Evolutionary conservation across 2,888 invertebrate species (phyloP).

Genomic region (Andrena trimmerana): DNA sequence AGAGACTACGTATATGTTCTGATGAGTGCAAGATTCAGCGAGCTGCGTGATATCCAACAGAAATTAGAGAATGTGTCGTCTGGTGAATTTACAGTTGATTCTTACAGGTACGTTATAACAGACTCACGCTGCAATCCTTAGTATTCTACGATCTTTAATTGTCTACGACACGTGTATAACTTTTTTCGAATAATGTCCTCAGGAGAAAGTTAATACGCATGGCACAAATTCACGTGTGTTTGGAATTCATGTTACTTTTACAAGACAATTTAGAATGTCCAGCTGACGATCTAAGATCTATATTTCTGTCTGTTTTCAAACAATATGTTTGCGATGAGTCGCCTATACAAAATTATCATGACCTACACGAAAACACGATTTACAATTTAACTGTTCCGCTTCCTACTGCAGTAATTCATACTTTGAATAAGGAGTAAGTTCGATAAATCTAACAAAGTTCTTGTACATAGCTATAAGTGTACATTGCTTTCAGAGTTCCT

Average conservation of each 20-base stretch:
- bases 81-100: conserved; percentile 69
- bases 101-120: conserved; percentile 58
- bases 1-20: conserved; percentile 78
- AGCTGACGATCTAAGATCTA: conserved; percentile 66
- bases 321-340: conserved; percentile 74
- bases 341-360: conserved; percentile 54
- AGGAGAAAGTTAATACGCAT: conserved; percentile 75
- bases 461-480: neutral
- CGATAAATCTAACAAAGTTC: neutral
- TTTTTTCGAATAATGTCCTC: conserved; percentile 32
- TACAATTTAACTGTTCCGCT: conserved; percentile 70
- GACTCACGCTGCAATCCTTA: neutral
- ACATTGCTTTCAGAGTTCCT: conserved; percentile 49
- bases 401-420: conserved; percentile 62
- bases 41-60: conserved; percentile 69
- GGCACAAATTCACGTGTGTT: conserved; percentile 77
- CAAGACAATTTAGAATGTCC: conserved; percentile 76
- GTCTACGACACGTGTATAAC: neutral
- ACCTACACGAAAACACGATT: conserved; percentile 65
- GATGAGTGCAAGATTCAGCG: conserved; percentile 69
- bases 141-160: neutral
- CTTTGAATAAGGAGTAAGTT: conserved; percentile 70
- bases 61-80: conserved; percentile 64
- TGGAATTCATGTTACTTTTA: conserved; percentile 78
- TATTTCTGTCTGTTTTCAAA: conserved; percentile 73